These are phyloP conservation scores for Mus spicilegus DNA, from an alignment of 2,113 vertebrate species.

Conservation along the genomic window DNA sequence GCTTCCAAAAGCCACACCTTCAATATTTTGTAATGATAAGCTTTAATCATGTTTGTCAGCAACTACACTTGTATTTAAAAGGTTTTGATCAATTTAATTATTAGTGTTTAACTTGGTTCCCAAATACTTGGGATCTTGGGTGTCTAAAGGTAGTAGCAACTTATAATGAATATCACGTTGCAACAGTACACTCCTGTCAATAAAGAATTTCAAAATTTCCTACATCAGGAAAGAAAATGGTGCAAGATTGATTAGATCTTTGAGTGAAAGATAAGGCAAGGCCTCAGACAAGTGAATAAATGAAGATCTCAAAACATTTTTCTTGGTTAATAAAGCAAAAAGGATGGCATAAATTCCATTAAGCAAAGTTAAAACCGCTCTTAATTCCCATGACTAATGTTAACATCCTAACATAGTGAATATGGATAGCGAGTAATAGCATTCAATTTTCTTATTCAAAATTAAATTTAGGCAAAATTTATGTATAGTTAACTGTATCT, in stretches of 20 bases:
- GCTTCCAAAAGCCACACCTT: neutral
- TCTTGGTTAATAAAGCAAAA: neutral
- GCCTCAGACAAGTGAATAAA: neutral
- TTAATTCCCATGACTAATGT: neutral
- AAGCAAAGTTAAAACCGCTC: neutral
- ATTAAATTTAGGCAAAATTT: neutral
- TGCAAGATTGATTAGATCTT: neutral
- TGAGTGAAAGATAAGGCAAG: neutral
- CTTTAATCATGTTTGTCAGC: neutral
- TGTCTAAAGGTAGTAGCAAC: conserved; percentile 1
- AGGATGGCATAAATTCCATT: neutral
- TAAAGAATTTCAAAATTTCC: neutral
- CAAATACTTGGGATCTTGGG: conserved; percentile 19
- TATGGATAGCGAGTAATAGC: neutral
- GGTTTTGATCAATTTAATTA: conserved; percentile 41
- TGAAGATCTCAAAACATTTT: neutral
- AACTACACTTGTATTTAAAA: neutral
- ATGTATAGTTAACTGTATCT: neutral
- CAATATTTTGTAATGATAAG: neutral
- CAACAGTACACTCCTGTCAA: neutral
- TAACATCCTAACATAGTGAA: neutral
- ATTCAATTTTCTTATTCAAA: neutral
- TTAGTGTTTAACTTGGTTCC: neutral
- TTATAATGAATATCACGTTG: neutral
- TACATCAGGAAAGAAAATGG: neutral